phyloP scores from a whole-genome alignment of 2,888 invertebrate species.

The Mythimna loreyi region DNA sequence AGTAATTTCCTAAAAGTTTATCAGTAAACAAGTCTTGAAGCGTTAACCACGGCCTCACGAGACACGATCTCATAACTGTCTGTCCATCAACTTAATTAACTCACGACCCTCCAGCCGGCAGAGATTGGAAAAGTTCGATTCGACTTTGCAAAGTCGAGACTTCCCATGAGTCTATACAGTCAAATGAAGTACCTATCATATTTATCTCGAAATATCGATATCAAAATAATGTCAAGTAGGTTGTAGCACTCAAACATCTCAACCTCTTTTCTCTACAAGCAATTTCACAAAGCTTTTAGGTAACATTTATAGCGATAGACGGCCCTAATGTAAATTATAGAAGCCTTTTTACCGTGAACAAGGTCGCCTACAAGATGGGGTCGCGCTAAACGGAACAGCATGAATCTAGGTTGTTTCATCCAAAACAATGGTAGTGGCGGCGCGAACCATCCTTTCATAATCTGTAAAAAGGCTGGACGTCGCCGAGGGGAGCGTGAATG shows the following conservation, averaged over 20 bases:
- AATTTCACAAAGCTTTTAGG: slow-evolving; percentile 62
- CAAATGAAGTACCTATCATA: slow-evolving; percentile 27
- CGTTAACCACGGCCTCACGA: slow-evolving; percentile 38
- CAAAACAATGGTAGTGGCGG: slow-evolving; percentile 75
- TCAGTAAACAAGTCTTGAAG: slow-evolving; percentile 21
- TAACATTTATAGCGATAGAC: slow-evolving; percentile 59
- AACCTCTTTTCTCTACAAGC: slow-evolving; percentile 42
- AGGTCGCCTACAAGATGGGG: slow-evolving; percentile 58
- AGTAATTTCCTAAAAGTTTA: slow-evolving; percentile 39
- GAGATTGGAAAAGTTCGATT: slow-evolving; percentile 59
- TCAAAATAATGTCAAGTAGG: slow-evolving; percentile 39
- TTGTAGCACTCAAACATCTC: slow-evolving; percentile 24
- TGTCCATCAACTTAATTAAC: slow-evolving; percentile 58
- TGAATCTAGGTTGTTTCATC: slow-evolving; percentile 72
- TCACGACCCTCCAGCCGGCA: slow-evolving; percentile 21
- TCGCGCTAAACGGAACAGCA: slow-evolving; percentile 58
- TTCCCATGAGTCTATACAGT: slow-evolving; percentile 28
- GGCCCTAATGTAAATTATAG: slow-evolving; percentile 47
- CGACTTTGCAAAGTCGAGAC: slow-evolving; percentile 44
- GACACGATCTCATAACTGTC: slow-evolving; percentile 41
- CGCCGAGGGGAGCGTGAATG: slow-evolving; percentile 68
- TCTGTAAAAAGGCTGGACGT: slow-evolving; percentile 72
- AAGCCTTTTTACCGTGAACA: slow-evolving; percentile 58
- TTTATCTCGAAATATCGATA: slow-evolving; percentile 34
- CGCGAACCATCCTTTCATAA: slow-evolving; percentile 74